Conservation (phyloP, 1,140 invertebrate genomes). For the Kradibia gibbosae region DNA sequence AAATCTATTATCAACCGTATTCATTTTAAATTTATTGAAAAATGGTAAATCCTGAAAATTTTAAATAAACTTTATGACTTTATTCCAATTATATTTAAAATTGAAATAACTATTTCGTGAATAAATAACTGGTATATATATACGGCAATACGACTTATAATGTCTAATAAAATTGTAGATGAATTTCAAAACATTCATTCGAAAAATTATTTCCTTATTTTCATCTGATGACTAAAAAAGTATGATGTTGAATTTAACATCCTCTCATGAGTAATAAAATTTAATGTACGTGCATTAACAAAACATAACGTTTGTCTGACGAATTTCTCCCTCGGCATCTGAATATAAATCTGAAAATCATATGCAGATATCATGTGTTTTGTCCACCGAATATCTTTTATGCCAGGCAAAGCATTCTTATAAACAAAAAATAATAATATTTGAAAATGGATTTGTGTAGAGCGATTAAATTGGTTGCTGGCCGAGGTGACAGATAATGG, state of each 20-base stretch:
- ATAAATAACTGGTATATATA: no score
- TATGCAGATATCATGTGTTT: neutral
- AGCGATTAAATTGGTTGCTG: neutral
- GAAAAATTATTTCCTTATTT: no score
- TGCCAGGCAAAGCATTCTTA: neutral
- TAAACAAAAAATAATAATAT: neutral
- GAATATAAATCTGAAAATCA: conserved; percentile 3
- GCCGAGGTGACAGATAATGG: neutral
- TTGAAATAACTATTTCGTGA: no score
- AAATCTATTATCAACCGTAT: no score
- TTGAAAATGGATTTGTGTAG: neutral
- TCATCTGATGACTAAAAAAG: no score
- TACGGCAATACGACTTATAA: no score
- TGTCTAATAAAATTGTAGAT: no score
- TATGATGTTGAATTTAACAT: neutral
- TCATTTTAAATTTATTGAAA: no score
- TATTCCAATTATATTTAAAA: no score
- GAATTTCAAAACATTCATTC: no score
- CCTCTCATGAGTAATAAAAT: neutral
- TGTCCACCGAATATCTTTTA: neutral
- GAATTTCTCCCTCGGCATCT: neutral
- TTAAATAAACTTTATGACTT: no score
- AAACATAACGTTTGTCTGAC: neutral
- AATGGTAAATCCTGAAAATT: no score
- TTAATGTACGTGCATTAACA: neutral